Evolutionary conservation across 2,888 invertebrate genomes (phyloP).

Genomic region (Agapostemon virescens): DNA sequence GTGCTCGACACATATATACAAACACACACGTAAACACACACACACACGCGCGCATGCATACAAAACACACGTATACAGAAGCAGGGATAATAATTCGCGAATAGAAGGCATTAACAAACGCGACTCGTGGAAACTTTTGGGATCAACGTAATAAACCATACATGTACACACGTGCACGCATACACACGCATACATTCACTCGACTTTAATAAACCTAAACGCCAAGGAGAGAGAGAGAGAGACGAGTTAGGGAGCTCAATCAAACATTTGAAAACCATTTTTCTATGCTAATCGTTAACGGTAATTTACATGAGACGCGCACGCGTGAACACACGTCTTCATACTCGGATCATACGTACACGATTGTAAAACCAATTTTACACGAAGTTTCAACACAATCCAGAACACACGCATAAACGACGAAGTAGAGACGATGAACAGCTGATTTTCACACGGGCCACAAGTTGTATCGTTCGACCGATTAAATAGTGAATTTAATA

Average conservation of each 20-base stretch:
- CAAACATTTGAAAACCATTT: constrained; percentile 57
- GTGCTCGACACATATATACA: neutral
- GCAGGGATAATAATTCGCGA: constrained; percentile 33
- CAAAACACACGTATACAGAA: no score
- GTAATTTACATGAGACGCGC: constrained; percentile 42
- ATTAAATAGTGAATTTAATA: constrained; percentile 68
- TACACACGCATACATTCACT: constrained; percentile 59
- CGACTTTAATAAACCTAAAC: constrained; percentile 58
- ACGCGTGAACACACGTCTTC: constrained; percentile 41
- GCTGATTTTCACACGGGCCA: constrained; percentile 36
- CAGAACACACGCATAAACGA: constrained; percentile 1
- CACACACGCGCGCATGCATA: no score
- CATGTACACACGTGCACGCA: no score
- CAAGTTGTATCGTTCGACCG: constrained; percentile 70
- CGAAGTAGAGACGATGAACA: constrained; percentile 44
- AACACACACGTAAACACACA: neutral
- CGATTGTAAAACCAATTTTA: constrained; percentile 40
- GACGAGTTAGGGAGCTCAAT: constrained; percentile 65
- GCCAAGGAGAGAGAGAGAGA: constrained; percentile 36
- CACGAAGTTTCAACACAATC: constrained; percentile 12
- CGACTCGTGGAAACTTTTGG: constrained; percentile 74
- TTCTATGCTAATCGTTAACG: constrained; percentile 63
- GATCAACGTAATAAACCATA: constrained; percentile 68
- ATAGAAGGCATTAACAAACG: constrained; percentile 62
- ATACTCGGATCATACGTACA: constrained; percentile 32